These are phyloP conservation scores for Paratilapia polleni DNA, from an alignment of 2,113 vertebrate species.

Conservation along the genomic window DNA sequence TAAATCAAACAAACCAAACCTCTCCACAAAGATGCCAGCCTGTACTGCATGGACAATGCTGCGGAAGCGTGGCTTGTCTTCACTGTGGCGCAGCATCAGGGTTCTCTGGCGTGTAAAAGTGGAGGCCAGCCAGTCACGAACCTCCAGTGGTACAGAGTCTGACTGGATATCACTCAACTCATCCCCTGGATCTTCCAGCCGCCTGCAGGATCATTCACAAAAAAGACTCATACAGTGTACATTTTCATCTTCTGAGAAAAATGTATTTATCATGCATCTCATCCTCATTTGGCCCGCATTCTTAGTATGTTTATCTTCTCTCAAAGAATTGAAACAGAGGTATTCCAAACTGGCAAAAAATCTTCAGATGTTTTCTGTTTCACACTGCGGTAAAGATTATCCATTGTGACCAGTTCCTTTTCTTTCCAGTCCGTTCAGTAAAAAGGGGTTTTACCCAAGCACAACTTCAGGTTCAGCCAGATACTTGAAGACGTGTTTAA, in stretches of 20 bases:
- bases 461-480: too few species aligned
- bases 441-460: too few species aligned
- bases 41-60: constrained; percentile 96
- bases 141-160: constrained; percentile 92
- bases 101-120: constrained; percentile 94
- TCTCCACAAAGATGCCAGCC: constrained; percentile 97
- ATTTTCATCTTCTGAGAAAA: background rate
- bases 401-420: too few species aligned
- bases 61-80: constrained; percentile 93
- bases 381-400: too few species aligned
- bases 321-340: too few species aligned
- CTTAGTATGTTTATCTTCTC: too few species aligned
- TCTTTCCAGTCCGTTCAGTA: too few species aligned
- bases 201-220: constrained; percentile 70
- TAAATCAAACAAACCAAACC: constrained; percentile 75
- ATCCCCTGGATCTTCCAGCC: constrained; percentile 89
- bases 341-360: too few species aligned
- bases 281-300: too few species aligned
- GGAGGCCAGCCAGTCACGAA: constrained; percentile 95
- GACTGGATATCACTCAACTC: constrained; percentile 94
- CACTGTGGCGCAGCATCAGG: constrained; percentile 86
- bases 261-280: background rate
- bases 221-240: background rate
- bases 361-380: too few species aligned
- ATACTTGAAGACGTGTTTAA: too few species aligned